Evolutionary conservation across 2,113 vertebrate species (phyloP), one percentile per base, ranked within the genome.

Genomic region (Hylia prasina): DNA sequence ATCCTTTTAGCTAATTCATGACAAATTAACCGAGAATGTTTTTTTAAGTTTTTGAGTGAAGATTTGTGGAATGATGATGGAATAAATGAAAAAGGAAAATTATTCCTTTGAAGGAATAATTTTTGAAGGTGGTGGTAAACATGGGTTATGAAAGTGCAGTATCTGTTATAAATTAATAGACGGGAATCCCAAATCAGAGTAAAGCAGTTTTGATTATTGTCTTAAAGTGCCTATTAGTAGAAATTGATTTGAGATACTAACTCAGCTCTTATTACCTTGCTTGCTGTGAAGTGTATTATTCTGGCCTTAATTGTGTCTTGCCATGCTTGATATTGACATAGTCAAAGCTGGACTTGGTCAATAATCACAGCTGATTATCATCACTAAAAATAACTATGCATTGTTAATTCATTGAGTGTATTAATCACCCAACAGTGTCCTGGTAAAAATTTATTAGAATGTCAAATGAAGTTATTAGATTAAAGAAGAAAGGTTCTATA

Each of bases 231-330:
- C 11, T 90, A 22, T 90, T 95, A 93, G 87, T 17, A 79, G 25
- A 79, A 93, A 96, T 94, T 85, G 81, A 94, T 97, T 93, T 72
- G 87, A 87, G n/a, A 64, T 82, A 65, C 57, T 81, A 57, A 40
- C 25, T 76, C 40, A 50, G 24, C 44, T 80, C 33, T 91, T 87
- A 86, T 35, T 58, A 42, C 16, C n/a, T 87, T 66, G 6, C 35
- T 71, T 54, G n/a, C 21, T 66, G 47, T 50, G 37, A 86, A 80
- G 58, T 70, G 10, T 57, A 73, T 80, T 86, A 56, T 91, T 88
- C 54, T 91, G 58, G 21, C 20, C 27, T 87, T 76, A 79, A 76
- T 76, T 83, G 50, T 69, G 35, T 56, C 58, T 83, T 63, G 21
- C 30, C 10, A 11, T 27, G 16, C 72, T 90, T 73, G 35, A 44